Evolutionary conservation across 2,888 invertebrate genomes (phyloP).

Genomic region (Melanargia galathea): DNA sequence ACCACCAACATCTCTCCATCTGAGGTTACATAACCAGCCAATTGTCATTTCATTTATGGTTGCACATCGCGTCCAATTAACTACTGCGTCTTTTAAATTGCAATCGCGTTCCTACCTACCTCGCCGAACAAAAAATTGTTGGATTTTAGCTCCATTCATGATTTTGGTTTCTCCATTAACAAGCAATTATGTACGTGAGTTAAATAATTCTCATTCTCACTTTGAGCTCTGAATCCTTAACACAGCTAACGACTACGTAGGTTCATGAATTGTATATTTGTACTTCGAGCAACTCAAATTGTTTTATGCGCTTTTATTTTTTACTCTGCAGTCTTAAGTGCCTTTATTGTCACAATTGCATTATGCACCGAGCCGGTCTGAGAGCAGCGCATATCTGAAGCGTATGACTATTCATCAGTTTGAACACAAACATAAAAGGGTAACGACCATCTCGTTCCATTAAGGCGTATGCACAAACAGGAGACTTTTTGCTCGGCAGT

Average conservation of each 20-base stretch:
- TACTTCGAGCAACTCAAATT: constrained; percentile 2
- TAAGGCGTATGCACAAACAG: constrained; percentile 28
- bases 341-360: constrained; percentile 69
- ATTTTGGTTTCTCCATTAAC: constrained; percentile 36
- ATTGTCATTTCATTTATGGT: constrained; percentile 38
- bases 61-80: constrained; percentile 37
- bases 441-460: constrained; percentile 35
- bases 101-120: constrained; percentile 36
- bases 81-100: constrained; percentile 37
- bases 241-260: constrained; percentile 59
- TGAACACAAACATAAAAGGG: constrained; percentile 32
- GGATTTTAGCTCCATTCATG: constrained; percentile 36
- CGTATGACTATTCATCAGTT: constrained; percentile 36
- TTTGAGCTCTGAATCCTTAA: constrained; percentile 43
- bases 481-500: constrained; percentile 19
- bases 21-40: constrained; percentile 34
- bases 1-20: constrained; percentile 30
- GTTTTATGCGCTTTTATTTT: constrained; percentile 29
- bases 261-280: constrained; percentile 63
- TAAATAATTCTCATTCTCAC: constrained; percentile 50
- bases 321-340: constrained; percentile 75
- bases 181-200: constrained; percentile 37
- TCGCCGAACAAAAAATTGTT: constrained; percentile 34
- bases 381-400: constrained; percentile 31
- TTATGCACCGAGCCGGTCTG: constrained; percentile 49